These are phyloP conservation scores for Pycnomerus fuliginosus DNA, from an alignment of 2,888 invertebrate species.

Conservation along the genomic window DNA sequence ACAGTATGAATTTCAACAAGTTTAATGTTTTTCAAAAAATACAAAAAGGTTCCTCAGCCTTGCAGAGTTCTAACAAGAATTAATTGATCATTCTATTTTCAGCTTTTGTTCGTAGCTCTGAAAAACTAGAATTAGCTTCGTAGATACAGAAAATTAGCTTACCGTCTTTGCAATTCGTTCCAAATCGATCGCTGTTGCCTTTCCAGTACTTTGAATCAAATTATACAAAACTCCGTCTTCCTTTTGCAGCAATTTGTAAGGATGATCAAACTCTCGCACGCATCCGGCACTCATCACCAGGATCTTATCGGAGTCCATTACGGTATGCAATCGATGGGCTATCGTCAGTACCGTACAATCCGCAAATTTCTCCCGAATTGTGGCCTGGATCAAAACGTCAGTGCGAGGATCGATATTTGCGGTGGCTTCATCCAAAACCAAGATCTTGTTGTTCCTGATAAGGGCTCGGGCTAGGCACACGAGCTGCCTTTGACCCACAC, in stretches of 20 bases:
- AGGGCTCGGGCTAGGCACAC: conserved; percentile 69
- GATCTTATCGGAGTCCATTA: conserved; percentile 85
- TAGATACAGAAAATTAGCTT: conserved; percentile 7
- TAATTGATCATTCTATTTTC: conserved; percentile 8
- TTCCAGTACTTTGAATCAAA: conserved; percentile 58
- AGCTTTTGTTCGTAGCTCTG: conserved; percentile 18
- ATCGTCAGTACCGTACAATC: conserved; percentile 83
- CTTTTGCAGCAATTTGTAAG: conserved; percentile 65
- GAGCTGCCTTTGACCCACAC: conserved; percentile 63
- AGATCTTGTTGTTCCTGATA: conserved; percentile 51
- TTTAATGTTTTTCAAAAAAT: too few relatives aligned
- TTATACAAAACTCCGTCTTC: conserved; percentile 62
- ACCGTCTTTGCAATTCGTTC: conserved; percentile 41
- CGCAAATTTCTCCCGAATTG: conserved; percentile 73
- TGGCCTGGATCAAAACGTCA: conserved; percentile 74
- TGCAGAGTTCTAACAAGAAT: too few relatives aligned
- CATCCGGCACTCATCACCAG: conserved; percentile 81
- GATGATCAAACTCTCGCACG: conserved; percentile 76
- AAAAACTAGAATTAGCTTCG: conserved; percentile 5
- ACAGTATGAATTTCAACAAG: too few relatives aligned
- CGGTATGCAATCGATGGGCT: conserved; percentile 82
- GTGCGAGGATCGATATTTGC: conserved; percentile 82
- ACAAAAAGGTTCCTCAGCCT: too few relatives aligned
- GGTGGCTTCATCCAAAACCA: conserved; percentile 70
- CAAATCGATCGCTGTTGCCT: conserved; percentile 34